Percentiles rank a stretch among this genome's conserved stretches.
Evolutionary conservation across 2,888 invertebrate genomes (phyloP).

Genomic region (Cenopis cana): DNA sequence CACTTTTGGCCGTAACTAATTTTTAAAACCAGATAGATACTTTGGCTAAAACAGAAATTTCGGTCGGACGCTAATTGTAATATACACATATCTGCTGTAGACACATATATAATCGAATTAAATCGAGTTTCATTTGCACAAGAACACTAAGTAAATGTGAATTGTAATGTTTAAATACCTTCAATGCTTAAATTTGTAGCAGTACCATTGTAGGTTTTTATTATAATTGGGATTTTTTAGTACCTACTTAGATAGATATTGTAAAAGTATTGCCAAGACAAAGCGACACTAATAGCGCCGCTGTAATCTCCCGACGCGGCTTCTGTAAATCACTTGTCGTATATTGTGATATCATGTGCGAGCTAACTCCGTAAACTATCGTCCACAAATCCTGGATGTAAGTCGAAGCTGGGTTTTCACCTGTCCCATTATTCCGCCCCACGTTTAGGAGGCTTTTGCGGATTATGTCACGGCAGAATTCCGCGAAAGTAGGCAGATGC

Average conservation of each 20-base stretch:
- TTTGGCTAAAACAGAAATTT: no score
- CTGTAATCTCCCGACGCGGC: constrained; percentile 31
- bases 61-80: no score
- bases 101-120: no score
- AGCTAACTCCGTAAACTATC: constrained; percentile 47
- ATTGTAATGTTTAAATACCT: not conserved
- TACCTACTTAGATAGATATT: not conserved
- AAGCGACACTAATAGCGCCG: constrained; percentile 5
- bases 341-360: constrained; percentile 41
- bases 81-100: no score
- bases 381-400: constrained; percentile 51
- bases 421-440: constrained; percentile 60
- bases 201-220: not conserved
- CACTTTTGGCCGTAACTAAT: no score
- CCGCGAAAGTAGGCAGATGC: constrained; percentile 59
- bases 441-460: constrained; percentile 62
- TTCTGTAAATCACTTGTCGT: constrained; percentile 39
- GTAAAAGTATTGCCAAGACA: constrained; percentile 6
- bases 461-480: constrained; percentile 59
- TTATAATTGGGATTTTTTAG: no score
- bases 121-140: not conserved
- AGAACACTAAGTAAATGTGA: not conserved
- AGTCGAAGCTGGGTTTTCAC: constrained; percentile 55
- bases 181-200: not conserved
- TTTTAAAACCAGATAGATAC: no score